phyloP scores from a whole-genome alignment of 2,888 invertebrate genomes.

The Clepsis dumicolana region DNA sequence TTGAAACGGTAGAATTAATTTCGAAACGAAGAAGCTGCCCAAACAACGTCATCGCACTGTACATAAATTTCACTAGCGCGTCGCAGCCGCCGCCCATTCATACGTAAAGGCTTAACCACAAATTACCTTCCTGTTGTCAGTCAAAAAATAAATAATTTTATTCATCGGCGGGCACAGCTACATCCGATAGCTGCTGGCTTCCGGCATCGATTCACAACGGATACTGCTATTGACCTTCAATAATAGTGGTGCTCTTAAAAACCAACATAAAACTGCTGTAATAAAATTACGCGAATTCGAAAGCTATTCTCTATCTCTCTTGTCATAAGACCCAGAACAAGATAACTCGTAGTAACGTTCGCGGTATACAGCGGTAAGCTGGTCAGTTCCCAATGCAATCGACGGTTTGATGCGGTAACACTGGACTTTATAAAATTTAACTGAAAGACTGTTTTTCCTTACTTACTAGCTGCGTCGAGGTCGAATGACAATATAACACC shows the following conservation, averaged over 20 bases:
- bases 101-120: slow-evolving; percentile 44
- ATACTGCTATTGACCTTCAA: slow-evolving; percentile 71
- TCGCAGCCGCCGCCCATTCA: slow-evolving; percentile 26
- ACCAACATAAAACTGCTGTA: slow-evolving; percentile 56
- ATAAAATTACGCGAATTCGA: slow-evolving; percentile 45
- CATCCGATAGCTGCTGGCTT: slow-evolving; percentile 67
- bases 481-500: slow-evolving; percentile 41
- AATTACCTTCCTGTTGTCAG: slow-evolving; percentile 51
- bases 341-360: slow-evolving; percentile 4
- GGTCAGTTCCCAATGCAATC: slow-evolving; percentile 28
- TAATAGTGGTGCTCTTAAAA: slow-evolving; percentile 56
- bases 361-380: slow-evolving; percentile 28
- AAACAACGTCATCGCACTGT: slow-evolving; percentile 38
- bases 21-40: slow-evolving; percentile 37
- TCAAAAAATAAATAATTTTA: slow-evolving; percentile 56
- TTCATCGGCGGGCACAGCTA: slow-evolving; percentile 54
- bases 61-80: slow-evolving; percentile 23
- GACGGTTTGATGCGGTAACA: slow-evolving; percentile 11
- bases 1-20: slow-evolving; percentile 32
- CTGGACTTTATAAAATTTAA: neutral
- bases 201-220: slow-evolving; percentile 71
- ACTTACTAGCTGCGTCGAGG: neutral
- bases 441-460: slow-evolving; percentile 22
- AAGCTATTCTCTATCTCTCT: slow-evolving; percentile 46
- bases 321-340: slow-evolving; percentile 36